Conservation (phyloP, 1,140 invertebrate genomes). For the Euglossa dilemma region DNA sequence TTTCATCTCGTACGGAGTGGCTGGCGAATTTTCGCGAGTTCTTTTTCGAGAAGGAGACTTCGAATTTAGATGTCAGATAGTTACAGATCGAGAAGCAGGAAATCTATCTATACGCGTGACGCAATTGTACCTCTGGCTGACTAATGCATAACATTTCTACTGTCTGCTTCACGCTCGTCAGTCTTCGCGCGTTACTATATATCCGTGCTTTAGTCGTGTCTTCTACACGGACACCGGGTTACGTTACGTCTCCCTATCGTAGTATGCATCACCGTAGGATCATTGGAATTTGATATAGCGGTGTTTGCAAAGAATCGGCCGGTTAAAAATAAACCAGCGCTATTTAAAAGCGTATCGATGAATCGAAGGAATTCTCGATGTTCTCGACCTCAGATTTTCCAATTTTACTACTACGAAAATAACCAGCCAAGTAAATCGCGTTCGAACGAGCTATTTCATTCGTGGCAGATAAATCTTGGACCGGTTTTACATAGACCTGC, state of each 20-base stretch:
- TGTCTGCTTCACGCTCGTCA: conserved; percentile 21
- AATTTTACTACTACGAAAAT: conserved; percentile 47
- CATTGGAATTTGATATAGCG: conserved; percentile 32
- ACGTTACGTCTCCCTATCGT: neutral
- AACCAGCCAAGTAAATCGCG: conserved; percentile 46
- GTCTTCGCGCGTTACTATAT: neutral
- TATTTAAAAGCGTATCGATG: conserved; percentile 36
- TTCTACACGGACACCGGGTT: neutral
- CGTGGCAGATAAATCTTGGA: neutral
- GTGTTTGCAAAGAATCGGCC: conserved; percentile 31
- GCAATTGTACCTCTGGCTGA: conserved; percentile 44
- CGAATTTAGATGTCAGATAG: neutral
- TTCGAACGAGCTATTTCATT: neutral
- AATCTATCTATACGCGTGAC: conserved; percentile 44
- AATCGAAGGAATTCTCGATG: conserved; percentile 60
- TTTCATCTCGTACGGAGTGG: neutral
- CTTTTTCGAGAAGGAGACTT: neutral
- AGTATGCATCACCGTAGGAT: neutral
- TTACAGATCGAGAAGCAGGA: neutral
- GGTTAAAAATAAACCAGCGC: conserved; percentile 52
- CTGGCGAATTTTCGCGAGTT: neutral
- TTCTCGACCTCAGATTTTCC: conserved; percentile 41
- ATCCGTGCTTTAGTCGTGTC: too few relatives aligned
- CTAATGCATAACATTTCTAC: conserved; percentile 61
- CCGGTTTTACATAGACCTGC: neutral